Evolutionary conservation across 1,140 invertebrate species (phyloP).

Genomic region (Paracyclopina nana): DNA sequence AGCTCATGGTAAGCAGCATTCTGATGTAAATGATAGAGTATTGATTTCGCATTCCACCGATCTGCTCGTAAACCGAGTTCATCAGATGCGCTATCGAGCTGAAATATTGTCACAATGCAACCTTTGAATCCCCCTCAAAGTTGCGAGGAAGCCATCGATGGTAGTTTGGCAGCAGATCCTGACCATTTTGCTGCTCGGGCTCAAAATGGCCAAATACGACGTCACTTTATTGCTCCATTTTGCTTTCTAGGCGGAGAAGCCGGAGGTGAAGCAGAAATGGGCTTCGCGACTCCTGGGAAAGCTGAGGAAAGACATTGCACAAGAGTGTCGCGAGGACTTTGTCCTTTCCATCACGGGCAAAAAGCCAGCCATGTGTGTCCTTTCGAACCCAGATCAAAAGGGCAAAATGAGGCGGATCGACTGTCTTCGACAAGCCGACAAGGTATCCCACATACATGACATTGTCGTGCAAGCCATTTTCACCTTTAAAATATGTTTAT

Average conservation of each 20-base stretch:
- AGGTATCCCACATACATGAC: too few relatives aligned
- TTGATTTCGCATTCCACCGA: too few relatives aligned
- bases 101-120: too few relatives aligned
- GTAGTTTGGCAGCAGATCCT: too few relatives aligned
- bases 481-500: constrained; percentile 15
- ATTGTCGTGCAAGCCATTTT: background rate
- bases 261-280: constrained; percentile 99
- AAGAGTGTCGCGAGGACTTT: constrained; percentile 93
- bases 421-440: constrained; percentile 94
- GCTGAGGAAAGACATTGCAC: constrained; percentile 93
- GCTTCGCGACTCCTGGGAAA: constrained; percentile 90
- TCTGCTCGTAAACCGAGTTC: too few relatives aligned
- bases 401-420: constrained; percentile 99
- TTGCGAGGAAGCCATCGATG: too few relatives aligned
- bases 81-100: too few relatives aligned
- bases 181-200: too few relatives aligned
- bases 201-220: too few relatives aligned
- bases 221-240: background rate
- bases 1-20: constrained; percentile 39
- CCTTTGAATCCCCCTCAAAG: too few relatives aligned
- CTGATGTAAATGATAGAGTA: too few relatives aligned
- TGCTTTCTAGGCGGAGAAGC: constrained; percentile 66
- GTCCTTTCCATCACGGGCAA: constrained; percentile 92
- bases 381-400: constrained; percentile 98
- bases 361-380: constrained; percentile 82